Evolutionary conservation across 2,797 vertebrate genomes (phyloP), one percentile per base, ranked within the genome.

Genomic region (Thalassophryne amazonica): DNA sequence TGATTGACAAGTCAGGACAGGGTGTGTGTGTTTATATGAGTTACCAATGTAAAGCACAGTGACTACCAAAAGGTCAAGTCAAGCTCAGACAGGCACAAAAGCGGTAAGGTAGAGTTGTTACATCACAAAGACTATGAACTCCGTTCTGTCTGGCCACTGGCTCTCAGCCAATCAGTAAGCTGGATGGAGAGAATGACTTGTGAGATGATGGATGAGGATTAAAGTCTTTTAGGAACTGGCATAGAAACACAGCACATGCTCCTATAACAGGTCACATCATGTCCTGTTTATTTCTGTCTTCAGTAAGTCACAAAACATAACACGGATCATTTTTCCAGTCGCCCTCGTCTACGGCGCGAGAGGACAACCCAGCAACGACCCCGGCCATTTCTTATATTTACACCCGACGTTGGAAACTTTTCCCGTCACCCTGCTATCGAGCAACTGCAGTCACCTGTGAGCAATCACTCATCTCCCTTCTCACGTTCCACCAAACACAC

Each of bases 121-220:
- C 79, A 72, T 83, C 78, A 88, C 79, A 85, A 76, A 46, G 46
- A 22, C 57, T 25, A 60, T 41, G 42, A 81, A 78, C 61, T 67
- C 56, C 4, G 32, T 23, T 46, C 59, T 40, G 65, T 85, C 83
- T 83, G 81, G 62, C 76, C 78, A 77, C 58, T 49, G 80, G 76
- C 55, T 53, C 43, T 49, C 47, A 33, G 69, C 87, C 88, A 91
- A 85, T 87, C 67, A 32, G 48, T 15, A 64, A 60, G 72, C 60
- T 53, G 31, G 17, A 53, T 27, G 42, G 24, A 58, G 69, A 78
- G 70, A 70, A 55, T 69, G 78, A 69, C 68, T 55, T 53, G 62
- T 29, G 68, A 32, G 56, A 49, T 76, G 81, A 82, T 76, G 47
- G 77, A 80, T 72, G 66, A 46, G 77, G 80, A 86, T 85, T 83